Conservation (phyloP, 2,113 vertebrate species). For the Neodontobutis hainanensis region DNA sequence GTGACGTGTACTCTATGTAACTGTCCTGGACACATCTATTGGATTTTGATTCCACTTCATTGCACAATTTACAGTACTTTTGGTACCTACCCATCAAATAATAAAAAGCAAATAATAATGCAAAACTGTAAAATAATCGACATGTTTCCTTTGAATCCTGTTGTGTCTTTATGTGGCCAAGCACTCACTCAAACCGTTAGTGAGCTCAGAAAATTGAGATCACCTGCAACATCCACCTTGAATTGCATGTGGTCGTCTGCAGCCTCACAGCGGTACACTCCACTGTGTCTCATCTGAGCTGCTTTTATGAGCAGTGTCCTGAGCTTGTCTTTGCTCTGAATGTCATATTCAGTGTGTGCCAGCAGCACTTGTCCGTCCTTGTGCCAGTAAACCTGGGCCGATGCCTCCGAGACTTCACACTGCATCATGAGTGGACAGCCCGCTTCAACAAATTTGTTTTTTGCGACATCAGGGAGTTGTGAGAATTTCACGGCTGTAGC, state of each 20-base stretch:
- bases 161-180: not conserved
- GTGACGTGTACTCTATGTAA: too few relatives aligned
- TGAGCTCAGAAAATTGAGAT: conserved; percentile 73
- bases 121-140: too few relatives aligned
- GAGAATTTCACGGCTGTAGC: conserved; percentile 73
- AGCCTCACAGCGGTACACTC: conserved; percentile 78
- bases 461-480: conserved; percentile 67
- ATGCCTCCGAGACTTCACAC: conserved; percentile 76
- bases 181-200: conserved; percentile 53
- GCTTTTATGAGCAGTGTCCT: conserved; percentile 73
- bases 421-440: conserved; percentile 73
- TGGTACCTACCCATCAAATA: too few relatives aligned
- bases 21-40: too few relatives aligned
- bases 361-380: conserved; percentile 74
- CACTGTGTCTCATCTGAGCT: conserved; percentile 76
- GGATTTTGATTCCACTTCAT: too few relatives aligned
- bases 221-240: conserved; percentile 85
- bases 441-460: conserved; percentile 76
- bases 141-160: not conserved
- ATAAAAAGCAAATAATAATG: too few relatives aligned
- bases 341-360: conserved; percentile 63
- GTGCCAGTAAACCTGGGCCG: conserved; percentile 73
- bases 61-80: too few relatives aligned
- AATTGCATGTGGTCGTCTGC: conserved; percentile 78
- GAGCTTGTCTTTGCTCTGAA: conserved; percentile 68